Base-by-base conservation (phyloP, 2,113 vertebrate genomes). In the Archocentrus centrarchus region DNA sequence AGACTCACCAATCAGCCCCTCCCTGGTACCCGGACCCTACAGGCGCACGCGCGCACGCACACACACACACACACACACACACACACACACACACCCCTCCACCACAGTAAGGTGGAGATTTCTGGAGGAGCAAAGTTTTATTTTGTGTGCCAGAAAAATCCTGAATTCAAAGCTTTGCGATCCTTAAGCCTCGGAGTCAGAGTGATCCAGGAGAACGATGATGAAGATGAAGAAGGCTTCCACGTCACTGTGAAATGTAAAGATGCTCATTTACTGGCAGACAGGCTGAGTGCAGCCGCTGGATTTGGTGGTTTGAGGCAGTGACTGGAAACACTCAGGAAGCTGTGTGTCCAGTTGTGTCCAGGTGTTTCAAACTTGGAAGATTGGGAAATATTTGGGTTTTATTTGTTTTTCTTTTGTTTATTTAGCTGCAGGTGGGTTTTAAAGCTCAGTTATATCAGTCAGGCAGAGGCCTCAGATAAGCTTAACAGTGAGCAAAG, bases 21-120 rank as follows among this genome's bases (percentile, higher is more conserved):
- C 41, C 41, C 3, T 11, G 13, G 11, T 11, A 44, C 41, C 37
- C 10, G 37, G 37, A 39, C 37, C 9, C 37, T 10, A 39, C 37
- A 39, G 2, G 37, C 37, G 3, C 27, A 27, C 27, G 3, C 27
- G 2, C 24, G 3, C 3, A 39, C 35, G 22, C 35, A 14, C 0
- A 39, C 20, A 4, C 3, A 39, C 35, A 22, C 20, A 14, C 37
- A 4, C 3, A 39, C 35, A 14, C 27, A 27, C 27, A 27, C 27
- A 27, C 27, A 27, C 27, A 30, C 3, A 39, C 35, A 39, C 35
- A 14, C 0, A 39, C 20, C 41, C 11, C 11, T 64, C 1, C 20
- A 9, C 37, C 62, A 64, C 62, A 41, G 35, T 41, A 64, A 41
- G 62, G 37, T 64, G 62, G 62, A 22, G 37, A 41, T 64, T 24